These are phyloP conservation scores for Gortyna flavago DNA, from an alignment of 2,888 invertebrate species.

Conservation along the genomic window DNA sequence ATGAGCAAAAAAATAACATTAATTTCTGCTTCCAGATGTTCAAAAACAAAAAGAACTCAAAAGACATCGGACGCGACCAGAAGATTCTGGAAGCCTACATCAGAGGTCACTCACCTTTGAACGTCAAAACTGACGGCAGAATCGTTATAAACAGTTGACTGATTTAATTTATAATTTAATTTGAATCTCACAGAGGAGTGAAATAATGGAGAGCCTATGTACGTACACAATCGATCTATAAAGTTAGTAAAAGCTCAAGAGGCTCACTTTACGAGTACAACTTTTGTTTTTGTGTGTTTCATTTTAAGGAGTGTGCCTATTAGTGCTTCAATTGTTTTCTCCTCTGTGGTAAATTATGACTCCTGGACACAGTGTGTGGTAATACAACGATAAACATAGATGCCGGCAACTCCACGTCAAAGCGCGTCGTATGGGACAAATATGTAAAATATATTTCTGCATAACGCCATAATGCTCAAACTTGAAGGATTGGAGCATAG, in stretches of 20 bases:
- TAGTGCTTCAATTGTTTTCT: conserved; percentile 10
- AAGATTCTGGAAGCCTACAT: conserved; percentile 88
- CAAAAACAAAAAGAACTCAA: conserved; percentile 82
- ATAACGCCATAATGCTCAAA: too few species aligned
- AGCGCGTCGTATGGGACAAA: background rate
- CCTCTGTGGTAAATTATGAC: conserved; percentile 26
- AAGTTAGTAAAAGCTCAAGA: background rate
- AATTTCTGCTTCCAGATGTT: conserved; percentile 82
- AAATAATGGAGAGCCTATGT: conserved; percentile 26
- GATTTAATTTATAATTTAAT: conserved; percentile 19
- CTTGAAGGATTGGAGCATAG: background rate
- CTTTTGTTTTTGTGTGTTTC: background rate
- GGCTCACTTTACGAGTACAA: conserved; percentile 7
- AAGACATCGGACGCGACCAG: conserved; percentile 88
- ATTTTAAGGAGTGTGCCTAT: background rate
- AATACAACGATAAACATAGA: background rate
- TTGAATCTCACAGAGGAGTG: conserved; percentile 30
- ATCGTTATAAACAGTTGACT: conserved; percentile 80
- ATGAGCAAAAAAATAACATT: background rate
- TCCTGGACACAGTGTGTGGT: conserved; percentile 24
- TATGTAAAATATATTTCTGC: background rate
- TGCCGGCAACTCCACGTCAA: background rate
- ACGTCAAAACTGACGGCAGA: conserved; percentile 87
- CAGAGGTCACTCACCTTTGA: conserved; percentile 88
- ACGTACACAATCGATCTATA: background rate